Evolutionary conservation across 2,888 invertebrate genomes (phyloP).

Genomic region (Orthosia gracilis): DNA sequence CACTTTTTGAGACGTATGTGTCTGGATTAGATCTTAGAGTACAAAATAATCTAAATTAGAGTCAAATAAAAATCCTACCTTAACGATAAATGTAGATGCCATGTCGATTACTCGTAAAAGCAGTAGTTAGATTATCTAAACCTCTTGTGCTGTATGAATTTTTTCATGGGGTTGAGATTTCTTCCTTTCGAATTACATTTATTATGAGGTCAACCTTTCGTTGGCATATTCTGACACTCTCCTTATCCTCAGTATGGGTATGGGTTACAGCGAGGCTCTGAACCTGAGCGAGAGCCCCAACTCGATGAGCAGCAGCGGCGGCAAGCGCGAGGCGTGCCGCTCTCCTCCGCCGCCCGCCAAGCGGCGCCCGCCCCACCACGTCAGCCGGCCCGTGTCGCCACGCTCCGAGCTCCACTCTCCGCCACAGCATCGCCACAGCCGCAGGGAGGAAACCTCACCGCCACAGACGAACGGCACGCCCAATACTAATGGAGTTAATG

Average conservation of each 20-base stretch:
- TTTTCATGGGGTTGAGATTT: neutral
- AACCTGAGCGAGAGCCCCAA: slow-evolving; percentile 94
- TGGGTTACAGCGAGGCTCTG: slow-evolving; percentile 93
- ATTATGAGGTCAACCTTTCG: slow-evolving; percentile 30
- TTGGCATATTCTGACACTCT: slow-evolving; percentile 51
- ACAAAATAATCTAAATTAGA: neutral
- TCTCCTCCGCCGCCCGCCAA: slow-evolving; percentile 93
- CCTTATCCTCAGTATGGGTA: slow-evolving; percentile 65
- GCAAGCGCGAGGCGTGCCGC: slow-evolving; percentile 87
- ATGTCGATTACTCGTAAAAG: neutral
- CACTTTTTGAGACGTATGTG: neutral
- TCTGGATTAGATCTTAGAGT: neutral
- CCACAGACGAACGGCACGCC: slow-evolving; percentile 71
- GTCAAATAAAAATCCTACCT: neutral
- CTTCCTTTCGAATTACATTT: neutral
- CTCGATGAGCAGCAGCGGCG: slow-evolving; percentile 79
- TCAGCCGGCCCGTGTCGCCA: slow-evolving; percentile 80
- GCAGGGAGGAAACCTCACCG: slow-evolving; percentile 60
- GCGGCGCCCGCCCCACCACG: slow-evolving; percentile 84
- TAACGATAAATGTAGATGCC: neutral
- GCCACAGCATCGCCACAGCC: slow-evolving; percentile 63
- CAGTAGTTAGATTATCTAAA: neutral
- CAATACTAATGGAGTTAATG: slow-evolving; percentile 81
- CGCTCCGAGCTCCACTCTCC: slow-evolving; percentile 66
- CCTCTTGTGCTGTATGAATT: neutral